phyloP scores from a whole-genome alignment of 2,797 vertebrate species.

The Xenopus petersii region DNA sequence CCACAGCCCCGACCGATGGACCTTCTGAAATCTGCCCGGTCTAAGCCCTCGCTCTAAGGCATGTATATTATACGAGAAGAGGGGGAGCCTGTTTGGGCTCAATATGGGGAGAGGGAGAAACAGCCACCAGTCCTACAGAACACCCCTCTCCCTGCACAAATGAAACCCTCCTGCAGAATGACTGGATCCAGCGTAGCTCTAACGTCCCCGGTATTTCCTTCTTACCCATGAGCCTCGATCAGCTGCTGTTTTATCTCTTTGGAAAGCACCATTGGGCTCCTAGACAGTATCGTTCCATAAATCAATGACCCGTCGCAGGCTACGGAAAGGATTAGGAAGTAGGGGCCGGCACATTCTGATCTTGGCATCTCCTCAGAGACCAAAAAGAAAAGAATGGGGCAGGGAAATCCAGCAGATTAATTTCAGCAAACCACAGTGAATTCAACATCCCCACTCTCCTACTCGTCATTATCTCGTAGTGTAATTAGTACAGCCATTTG shows the following conservation, averaged over 20 bases:
- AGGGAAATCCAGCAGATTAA: too few relatives aligned
- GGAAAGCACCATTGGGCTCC: not conserved
- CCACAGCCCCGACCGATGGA: slow-evolving; percentile 88
- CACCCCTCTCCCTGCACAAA: slow-evolving; percentile 50
- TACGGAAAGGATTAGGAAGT: not conserved
- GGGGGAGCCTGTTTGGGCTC: not conserved
- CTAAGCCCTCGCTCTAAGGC: slow-evolving; percentile 30
- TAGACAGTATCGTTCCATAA: not conserved
- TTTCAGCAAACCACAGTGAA: too few relatives aligned
- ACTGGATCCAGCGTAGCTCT: slow-evolving; percentile 48
- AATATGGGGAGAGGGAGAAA: not conserved
- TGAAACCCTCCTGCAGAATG: slow-evolving; percentile 47
- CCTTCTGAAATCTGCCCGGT: slow-evolving; percentile 68
- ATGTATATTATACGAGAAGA: slow-evolving; percentile 52
- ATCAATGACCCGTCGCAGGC: not conserved
- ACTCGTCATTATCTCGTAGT: not conserved
- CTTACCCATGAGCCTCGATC: not conserved
- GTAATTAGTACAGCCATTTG: not conserved
- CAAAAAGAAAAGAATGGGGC: not conserved
- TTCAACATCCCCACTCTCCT: not conserved
- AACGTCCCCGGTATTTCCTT: not conserved
- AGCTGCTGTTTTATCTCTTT: not conserved
- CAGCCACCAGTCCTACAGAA: slow-evolving; percentile 9
- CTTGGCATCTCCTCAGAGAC: not conserved
- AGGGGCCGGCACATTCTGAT: too few relatives aligned